Evolutionary conservation across 1,140 invertebrate species (phyloP), one percentile per base, ranked within the genome.

Genomic region (Heliconius hewitsoni): DNA sequence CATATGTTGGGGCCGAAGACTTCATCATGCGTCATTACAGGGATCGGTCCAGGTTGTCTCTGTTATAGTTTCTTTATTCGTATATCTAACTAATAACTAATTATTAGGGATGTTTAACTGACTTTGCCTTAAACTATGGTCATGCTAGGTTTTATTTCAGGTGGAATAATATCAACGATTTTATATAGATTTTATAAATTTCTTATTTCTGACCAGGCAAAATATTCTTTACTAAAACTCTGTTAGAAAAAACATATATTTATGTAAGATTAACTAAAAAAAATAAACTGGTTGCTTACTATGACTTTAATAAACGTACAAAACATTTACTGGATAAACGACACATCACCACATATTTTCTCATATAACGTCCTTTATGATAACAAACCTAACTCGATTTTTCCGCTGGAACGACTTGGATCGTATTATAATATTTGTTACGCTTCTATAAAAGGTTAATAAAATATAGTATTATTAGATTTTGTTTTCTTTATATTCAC

Each of bases 361-460:
- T 71, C 70, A 71, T 71, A 18, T 71, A 71, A 71, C 70, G 70
- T 37, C 13, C 4, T 71, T 71, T 71, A 71, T 71, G 11, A 34
- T 71, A 37, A 37, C 27, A 71, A 34, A 30, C 27, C 70, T 71
- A 71, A 71, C 70, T 71, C 70, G 30, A 71, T 57, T 71, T 71
- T 71, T 71, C 70, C 70, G 27, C 3, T 71, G 70, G 13, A 71
- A 71, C 27, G 70, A 71, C 34, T 71, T 71, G 34, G 27, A 71
- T 70, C 60, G 60, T 37, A 71, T 71, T 71, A 71, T 71, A 34
- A 71, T 71, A 71, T 34, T 71, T 71, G n/a, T 37, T 57, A 57
- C 55, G n/a, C 70, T 34, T 70, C 23, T 71, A 71, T 30, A 23
- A 71, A 71, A 71, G 27, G 70, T 71, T 71, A 71, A 37, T 19